Conservation (phyloP, 2,888 invertebrate genomes). For the Caenorhabditis wallacei region DNA sequence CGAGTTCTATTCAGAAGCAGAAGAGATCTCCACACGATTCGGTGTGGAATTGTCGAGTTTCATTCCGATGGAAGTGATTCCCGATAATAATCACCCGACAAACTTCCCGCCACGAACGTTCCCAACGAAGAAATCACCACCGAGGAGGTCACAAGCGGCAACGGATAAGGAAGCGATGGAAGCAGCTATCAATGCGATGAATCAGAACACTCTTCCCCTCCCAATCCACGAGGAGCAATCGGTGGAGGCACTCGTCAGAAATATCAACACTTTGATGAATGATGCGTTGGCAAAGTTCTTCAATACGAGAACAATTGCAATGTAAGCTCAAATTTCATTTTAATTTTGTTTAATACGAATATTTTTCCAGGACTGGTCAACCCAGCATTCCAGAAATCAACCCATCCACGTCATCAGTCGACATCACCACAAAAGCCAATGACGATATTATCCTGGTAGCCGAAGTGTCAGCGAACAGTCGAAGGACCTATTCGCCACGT, state of each 20-base stretch:
- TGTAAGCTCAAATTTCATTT: neutral
- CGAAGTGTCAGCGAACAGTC: neutral
- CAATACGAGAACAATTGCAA: neutral
- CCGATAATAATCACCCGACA: slow-evolving; percentile 51
- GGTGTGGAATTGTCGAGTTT: slow-evolving; percentile 45
- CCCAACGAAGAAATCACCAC: neutral
- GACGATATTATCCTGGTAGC: neutral
- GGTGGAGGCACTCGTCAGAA: slow-evolving; percentile 3
- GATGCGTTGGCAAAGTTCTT: slow-evolving; percentile 43
- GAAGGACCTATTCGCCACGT: slow-evolving; percentile 13
- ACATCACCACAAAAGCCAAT: neutral
- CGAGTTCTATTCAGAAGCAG: slow-evolving; percentile 37
- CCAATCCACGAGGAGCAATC: slow-evolving; percentile 20
- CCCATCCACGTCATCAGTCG: neutral
- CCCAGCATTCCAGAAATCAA: neutral
- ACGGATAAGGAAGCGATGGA: slow-evolving; percentile 4
- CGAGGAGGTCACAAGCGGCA: neutral
- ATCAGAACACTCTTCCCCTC: neutral
- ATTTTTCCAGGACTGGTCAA: neutral
- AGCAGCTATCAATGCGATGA: slow-evolving; percentile 40
- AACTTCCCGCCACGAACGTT: slow-evolving; percentile 47
- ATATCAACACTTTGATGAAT: slow-evolving; percentile 48
- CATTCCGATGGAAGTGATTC: slow-evolving; percentile 30
- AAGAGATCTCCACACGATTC: slow-evolving; percentile 33
- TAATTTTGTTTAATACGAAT: neutral